Conservation (phyloP, 2,888 invertebrate species). For the Dinocampus coccinellae region DNA sequence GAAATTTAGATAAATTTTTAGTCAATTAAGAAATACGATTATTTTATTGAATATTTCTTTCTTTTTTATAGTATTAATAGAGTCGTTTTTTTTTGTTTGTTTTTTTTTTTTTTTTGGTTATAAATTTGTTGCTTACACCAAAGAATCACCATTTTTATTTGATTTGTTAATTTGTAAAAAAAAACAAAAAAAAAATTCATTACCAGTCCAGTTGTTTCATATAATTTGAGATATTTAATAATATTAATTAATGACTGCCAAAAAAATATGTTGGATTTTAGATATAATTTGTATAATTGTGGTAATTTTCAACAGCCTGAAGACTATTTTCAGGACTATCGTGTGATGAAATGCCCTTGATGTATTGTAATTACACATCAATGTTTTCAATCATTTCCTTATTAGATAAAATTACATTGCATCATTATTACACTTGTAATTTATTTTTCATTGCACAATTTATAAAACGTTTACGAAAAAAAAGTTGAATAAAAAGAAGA, state of each 20-base stretch:
- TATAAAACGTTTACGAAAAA: no score
- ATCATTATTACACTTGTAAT: no score
- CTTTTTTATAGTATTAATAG: neutral
- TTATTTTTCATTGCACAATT: no score
- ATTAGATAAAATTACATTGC: no score
- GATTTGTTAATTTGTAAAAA: constrained; percentile 1
- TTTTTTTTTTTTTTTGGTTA: constrained; percentile 16
- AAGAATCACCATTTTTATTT: constrained; percentile 39
- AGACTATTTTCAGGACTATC: constrained; percentile 30
- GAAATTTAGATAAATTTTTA: neutral
- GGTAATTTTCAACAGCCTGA: constrained; percentile 7
- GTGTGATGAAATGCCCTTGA: neutral
- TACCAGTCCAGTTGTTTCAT: no score
- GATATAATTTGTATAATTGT: neutral
- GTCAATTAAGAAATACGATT: neutral
- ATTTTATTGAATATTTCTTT: neutral
- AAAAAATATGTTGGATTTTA: constrained; percentile 8
- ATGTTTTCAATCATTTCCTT: neutral
- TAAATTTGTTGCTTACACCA: constrained; percentile 42
- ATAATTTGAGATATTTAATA: no score
- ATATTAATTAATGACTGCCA: no score
- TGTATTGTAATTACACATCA: constrained; percentile 1
- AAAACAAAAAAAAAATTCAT: constrained; percentile 22
- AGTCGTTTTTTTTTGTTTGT: neutral
- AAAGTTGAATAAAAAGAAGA: neutral